These are phyloP conservation scores for Troides oblongomaculatus DNA, from an alignment of 2,888 invertebrate species.

Conservation along the genomic window DNA sequence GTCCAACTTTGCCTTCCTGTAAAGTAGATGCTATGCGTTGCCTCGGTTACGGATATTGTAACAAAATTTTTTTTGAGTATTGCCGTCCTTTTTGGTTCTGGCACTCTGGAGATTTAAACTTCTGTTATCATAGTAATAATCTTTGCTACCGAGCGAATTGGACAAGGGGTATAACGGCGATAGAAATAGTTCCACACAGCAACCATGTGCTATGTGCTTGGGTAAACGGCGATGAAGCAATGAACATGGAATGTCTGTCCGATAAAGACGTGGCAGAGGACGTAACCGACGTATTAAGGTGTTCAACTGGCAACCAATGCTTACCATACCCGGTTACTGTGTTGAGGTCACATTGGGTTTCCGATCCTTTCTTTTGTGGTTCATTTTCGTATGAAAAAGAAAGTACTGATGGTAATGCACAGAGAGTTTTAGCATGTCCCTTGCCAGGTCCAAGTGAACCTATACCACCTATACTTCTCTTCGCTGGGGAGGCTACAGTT, in stretches of 20 bases:
- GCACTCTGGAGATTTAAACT: slow-evolving; percentile 82
- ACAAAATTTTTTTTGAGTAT: slow-evolving; percentile 89
- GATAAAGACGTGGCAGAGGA: slow-evolving; percentile 84
- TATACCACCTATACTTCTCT: slow-evolving; percentile 85
- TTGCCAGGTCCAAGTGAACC: slow-evolving; percentile 81
- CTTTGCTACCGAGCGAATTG: slow-evolving; percentile 80
- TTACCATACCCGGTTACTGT: slow-evolving; percentile 85
- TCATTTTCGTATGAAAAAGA: slow-evolving; percentile 82
- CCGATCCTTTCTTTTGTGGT: slow-evolving; percentile 86
- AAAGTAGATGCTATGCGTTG: slow-evolving; percentile 85
- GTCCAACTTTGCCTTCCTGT: slow-evolving; percentile 83
- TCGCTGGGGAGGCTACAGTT: slow-evolving; percentile 91
- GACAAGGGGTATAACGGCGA: slow-evolving; percentile 85
- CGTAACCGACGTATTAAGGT: slow-evolving; percentile 81
- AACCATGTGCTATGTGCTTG: slow-evolving; percentile 85
- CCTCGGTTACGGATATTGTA: slow-evolving; percentile 86
- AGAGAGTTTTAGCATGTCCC: slow-evolving; percentile 81
- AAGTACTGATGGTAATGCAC: slow-evolving; percentile 52
- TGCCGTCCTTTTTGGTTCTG: slow-evolving; percentile 86
- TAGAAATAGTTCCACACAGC: slow-evolving; percentile 85
- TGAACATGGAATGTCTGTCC: slow-evolving; percentile 82
- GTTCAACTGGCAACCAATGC: slow-evolving; percentile 79
- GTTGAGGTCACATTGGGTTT: slow-evolving; percentile 85
- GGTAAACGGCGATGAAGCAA: slow-evolving; percentile 84
- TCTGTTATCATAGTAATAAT: slow-evolving; percentile 81